phyloP scores from a whole-genome alignment of 2,888 invertebrate species.

The Itoplectis maculator region DNA sequence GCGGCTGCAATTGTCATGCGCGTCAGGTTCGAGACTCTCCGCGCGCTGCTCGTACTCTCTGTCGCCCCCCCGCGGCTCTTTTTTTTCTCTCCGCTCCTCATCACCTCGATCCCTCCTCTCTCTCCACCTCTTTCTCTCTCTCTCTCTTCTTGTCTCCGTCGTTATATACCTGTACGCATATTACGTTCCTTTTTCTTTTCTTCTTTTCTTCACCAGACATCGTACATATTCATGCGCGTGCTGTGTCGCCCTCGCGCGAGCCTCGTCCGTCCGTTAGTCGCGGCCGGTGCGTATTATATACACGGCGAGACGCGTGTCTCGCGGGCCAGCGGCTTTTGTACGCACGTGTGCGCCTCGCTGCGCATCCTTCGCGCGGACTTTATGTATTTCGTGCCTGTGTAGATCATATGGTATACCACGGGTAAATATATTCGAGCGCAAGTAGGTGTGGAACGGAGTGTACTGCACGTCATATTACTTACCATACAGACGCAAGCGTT shows the following conservation, averaged over 20 bases:
- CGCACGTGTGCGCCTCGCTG: conserved; percentile 42
- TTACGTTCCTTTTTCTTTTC: conserved; percentile 55
- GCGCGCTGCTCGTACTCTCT: conserved; percentile 59
- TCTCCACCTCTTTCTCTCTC: conserved; percentile 37
- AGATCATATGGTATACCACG: conserved; percentile 22
- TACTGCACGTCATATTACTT: conserved; percentile 61
- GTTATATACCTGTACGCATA: conserved; percentile 25
- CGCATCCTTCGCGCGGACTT: conserved; percentile 24
- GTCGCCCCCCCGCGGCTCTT: conserved; percentile 25
- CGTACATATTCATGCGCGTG: conserved; percentile 83
- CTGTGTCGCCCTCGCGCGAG: conserved; percentile 74
- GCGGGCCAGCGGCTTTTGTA: conserved; percentile 16
- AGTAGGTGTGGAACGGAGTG: conserved; percentile 18
- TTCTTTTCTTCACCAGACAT: conserved; percentile 78
- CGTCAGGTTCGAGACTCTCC: conserved; percentile 71
- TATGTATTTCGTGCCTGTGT: conserved; percentile 53
- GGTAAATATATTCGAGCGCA: not conserved
- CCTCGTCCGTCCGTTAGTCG: conserved; percentile 56
- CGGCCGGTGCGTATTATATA: conserved; percentile 27
- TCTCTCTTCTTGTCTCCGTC: conserved; percentile 25
- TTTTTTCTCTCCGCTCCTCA: conserved; percentile 4
- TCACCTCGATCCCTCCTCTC: conserved; percentile 32
- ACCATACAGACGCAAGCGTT: conserved; percentile 30
- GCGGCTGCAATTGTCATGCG: conserved; percentile 82
- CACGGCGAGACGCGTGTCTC: conserved; percentile 50